Base-by-base conservation (phyloP, 2,888 invertebrate species). In the Melieria picta region DNA sequence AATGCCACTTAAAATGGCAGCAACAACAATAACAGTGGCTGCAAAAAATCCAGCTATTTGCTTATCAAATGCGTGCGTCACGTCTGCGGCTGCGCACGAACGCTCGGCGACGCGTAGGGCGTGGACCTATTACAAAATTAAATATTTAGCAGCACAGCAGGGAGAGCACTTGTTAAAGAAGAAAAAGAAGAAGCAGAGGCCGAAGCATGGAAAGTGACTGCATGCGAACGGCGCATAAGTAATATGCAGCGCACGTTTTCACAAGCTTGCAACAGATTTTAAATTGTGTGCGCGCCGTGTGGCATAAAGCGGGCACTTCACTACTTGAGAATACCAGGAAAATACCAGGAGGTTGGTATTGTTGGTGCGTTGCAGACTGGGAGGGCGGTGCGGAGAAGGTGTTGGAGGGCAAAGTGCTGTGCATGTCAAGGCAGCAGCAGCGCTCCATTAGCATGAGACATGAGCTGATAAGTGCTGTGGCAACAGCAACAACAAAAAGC, bases 231-330 rank as follows among this genome's bases (percentile, higher is more conserved):
- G 30, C 50, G 50, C 50, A 50, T 13, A 52, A 58, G 81, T 81
- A 81, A 80, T 79, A 82, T 82, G 81, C 82, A 81, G 83, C 80
- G 81, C 82, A 82, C 82, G 82, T 80, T 80, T 77, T 42, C 52
- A 52, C 73, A 74, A 70, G 75, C 75, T 79, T 79, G 80, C 80
- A 82, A 82, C 83, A 82, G 83, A 82, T 83, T 83, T 30, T 81
- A 83, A 80, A 82, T 81, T 82, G 82, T 81, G 30, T 30, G 30
- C 30, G 80, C 79, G 30, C 30, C 30, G 30, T 30, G 30, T 30
- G 30, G 80, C 77, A 79, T 72, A 75, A 64, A 73, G 75, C 70
- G 73, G 69, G 72, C 72, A 69, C 74, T 58, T 72, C 65, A 65
- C 16, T 64, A 56, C 61, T 61, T 42, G 60, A 11, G 46, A 50